Conservation (phyloP, 2,888 invertebrate genomes). For the Drosophila meridionalis region DNA sequence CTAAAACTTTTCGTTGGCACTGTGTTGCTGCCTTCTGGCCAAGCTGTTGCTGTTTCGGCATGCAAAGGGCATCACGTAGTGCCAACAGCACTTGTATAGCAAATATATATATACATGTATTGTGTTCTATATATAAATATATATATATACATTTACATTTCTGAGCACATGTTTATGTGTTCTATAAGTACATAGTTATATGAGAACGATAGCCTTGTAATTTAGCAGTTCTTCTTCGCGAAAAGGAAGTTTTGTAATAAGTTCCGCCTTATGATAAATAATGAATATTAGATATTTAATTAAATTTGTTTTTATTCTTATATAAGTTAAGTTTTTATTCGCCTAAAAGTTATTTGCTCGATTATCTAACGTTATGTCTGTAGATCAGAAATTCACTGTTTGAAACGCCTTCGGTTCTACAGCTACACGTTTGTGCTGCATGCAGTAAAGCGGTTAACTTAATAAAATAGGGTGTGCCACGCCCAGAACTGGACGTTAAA, state of each 20-base stretch:
- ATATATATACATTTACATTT: not conserved
- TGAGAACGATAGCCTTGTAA: not conserved
- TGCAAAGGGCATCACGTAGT: slow-evolving; percentile 66
- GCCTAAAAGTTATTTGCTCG: not conserved
- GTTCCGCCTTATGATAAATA: not conserved
- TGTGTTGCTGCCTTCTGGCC: slow-evolving; percentile 45
- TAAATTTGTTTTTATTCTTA: not conserved
- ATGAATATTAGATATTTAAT: not conserved
- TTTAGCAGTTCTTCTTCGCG: not conserved
- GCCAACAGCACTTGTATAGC: slow-evolving; percentile 30
- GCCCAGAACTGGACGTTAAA: slow-evolving; percentile 15
- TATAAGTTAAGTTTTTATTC: not conserved
- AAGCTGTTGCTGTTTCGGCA: slow-evolving; percentile 54
- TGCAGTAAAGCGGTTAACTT: slow-evolving; percentile 14
- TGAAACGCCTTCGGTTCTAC: not conserved
- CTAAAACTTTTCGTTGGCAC: slow-evolving; percentile 51
- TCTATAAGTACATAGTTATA: not conserved
- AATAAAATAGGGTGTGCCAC: slow-evolving; percentile 33
- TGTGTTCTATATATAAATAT: too few relatives aligned
- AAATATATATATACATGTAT: slow-evolving; percentile 4
- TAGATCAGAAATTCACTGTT: not conserved
- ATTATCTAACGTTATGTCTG: not conserved
- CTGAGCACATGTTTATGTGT: not conserved
- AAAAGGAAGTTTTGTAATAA: not conserved
- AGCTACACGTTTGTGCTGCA: not conserved